A percentile compares a stretch with the other conserved stretches of the same genome.
Conservation (phyloP, 2,113 vertebrate species). For the Paramormyrops kingsleyae region DNA sequence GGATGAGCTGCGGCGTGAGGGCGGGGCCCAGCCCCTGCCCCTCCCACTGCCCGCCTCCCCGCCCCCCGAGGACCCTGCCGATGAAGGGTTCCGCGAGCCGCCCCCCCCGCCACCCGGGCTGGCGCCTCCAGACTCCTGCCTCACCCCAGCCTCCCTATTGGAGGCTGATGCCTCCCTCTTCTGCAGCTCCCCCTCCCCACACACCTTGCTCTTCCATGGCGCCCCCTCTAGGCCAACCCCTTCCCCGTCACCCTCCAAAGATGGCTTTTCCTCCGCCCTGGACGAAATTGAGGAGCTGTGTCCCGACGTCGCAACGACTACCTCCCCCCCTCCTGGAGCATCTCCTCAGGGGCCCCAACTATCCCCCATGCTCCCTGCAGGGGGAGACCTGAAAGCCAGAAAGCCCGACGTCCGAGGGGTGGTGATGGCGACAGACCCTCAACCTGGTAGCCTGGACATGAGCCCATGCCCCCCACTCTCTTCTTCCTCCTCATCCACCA, state of each 20-base stretch:
- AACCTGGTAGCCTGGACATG: slow-evolving; percentile 63
- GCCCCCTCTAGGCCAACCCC: slow-evolving; percentile 40
- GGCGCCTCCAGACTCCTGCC: slow-evolving; percentile 71
- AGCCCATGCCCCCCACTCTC: slow-evolving; percentile 36
- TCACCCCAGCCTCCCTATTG: slow-evolving; percentile 77
- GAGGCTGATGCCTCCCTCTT: slow-evolving; percentile 69
- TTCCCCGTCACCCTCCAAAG: slow-evolving; percentile 55
- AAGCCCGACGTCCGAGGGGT: slow-evolving; percentile 53
- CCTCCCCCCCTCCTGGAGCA: slow-evolving; percentile 56
- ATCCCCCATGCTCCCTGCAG: neutral
- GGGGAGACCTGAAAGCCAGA: slow-evolving; percentile 48
- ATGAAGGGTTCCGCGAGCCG: slow-evolving; percentile 57
- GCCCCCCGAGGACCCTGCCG: slow-evolving; percentile 40
- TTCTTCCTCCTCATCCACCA: slow-evolving; percentile 1
- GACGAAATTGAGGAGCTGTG: slow-evolving; percentile 85
- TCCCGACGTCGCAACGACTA: slow-evolving; percentile 48
- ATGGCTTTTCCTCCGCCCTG: slow-evolving; percentile 80
- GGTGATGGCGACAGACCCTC: slow-evolving; percentile 57
- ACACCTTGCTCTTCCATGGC: slow-evolving; percentile 35
- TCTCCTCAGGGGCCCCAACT: slow-evolving; percentile 19
- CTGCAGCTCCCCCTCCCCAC: slow-evolving; percentile 62
- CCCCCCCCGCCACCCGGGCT: slow-evolving; percentile 55
- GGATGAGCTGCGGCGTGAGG: slow-evolving; percentile 76
- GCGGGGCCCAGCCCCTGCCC: slow-evolving; percentile 65
- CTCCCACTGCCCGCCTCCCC: slow-evolving; percentile 59